Evolutionary conservation across 1,140 invertebrate species (phyloP).

Genomic region (Steinernema feltiae): DNA sequence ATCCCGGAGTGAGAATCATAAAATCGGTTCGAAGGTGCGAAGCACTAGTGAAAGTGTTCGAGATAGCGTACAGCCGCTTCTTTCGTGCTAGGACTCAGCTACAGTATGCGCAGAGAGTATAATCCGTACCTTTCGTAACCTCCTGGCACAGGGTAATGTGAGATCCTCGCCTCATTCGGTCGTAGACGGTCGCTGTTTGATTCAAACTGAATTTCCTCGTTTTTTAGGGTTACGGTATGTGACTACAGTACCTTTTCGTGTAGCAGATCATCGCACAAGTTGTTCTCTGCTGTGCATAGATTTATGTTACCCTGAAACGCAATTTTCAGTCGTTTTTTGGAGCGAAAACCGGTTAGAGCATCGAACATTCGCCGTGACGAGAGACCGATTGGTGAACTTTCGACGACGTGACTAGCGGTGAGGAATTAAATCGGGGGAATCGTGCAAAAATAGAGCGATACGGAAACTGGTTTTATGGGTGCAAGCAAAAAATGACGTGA

Average conservation of each 20-base stretch:
- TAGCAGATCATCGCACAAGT: constrained; percentile 31
- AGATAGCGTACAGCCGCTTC: constrained; percentile 24
- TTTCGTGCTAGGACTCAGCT: constrained; percentile 25
- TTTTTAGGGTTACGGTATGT: background rate
- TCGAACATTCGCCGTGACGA: background rate
- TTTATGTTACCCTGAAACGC: constrained; percentile 39
- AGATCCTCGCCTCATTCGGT: constrained; percentile 24
- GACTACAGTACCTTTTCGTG: constrained; percentile 28
- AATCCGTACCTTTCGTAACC: constrained; percentile 30
- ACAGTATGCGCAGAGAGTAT: background rate
- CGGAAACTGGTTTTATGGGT: background rate
- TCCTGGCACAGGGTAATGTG: constrained; percentile 27
- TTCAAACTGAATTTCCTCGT: background rate
- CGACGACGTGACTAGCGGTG: background rate
- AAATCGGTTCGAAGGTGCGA: constrained; percentile 21
- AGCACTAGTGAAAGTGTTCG: constrained; percentile 24
- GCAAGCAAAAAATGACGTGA: background rate
- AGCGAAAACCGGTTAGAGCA: background rate
- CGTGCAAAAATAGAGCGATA: background rate
- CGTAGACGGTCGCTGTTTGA: constrained; percentile 16
- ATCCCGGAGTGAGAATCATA: constrained; percentile 28
- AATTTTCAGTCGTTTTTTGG: background rate
- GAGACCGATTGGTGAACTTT: constrained; percentile 11
- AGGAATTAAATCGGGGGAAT: background rate
- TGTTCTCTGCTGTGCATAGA: constrained; percentile 40